These are phyloP conservation scores for Philotrypesis tridentata DNA, from an alignment of 1,140 invertebrate species.

Conservation along the genomic window DNA sequence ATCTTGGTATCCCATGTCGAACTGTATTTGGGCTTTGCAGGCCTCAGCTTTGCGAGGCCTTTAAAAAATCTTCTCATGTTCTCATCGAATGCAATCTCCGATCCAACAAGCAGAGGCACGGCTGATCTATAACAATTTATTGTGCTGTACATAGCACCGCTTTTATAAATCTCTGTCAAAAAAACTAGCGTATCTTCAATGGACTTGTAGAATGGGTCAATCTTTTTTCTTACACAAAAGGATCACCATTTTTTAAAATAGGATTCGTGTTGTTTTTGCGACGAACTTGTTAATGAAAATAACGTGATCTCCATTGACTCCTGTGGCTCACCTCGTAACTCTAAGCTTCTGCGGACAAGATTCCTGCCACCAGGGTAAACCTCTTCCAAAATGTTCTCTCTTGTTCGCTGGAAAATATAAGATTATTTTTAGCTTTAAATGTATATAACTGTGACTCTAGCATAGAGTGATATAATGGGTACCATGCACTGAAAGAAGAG, in stretches of 20 bases:
- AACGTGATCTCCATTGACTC: slow-evolving; percentile 17
- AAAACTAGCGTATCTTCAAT: slow-evolving; percentile 34
- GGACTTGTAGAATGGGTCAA: background rate
- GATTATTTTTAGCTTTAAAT: slow-evolving; percentile 50
- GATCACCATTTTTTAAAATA: slow-evolving; percentile 26
- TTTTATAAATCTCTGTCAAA: slow-evolving; percentile 29
- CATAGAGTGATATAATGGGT: slow-evolving; percentile 52
- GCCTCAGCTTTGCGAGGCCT: slow-evolving; percentile 50
- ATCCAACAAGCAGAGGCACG: slow-evolving; percentile 18
- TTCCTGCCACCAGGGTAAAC: slow-evolving; percentile 28
- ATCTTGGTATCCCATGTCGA: slow-evolving; percentile 48
- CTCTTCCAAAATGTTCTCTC: slow-evolving; percentile 31
- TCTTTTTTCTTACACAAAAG: slow-evolving; percentile 8
- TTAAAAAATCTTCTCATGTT: slow-evolving; percentile 54
- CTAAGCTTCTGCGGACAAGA: slow-evolving; percentile 28
- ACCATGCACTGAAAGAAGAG: too few species aligned
- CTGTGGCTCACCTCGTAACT: background rate
- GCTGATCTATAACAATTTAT: slow-evolving; percentile 40
- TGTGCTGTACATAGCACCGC: slow-evolving; percentile 28
- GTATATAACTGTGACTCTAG: slow-evolving; percentile 45
- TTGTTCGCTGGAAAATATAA: slow-evolving; percentile 48
- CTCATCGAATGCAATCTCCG: slow-evolving; percentile 9
- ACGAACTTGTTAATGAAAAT: background rate
- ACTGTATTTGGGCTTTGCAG: slow-evolving; percentile 52
- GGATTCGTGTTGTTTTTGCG: slow-evolving; percentile 32